A percentile compares a stretch with the other conserved stretches of the same genome.
Conservation (phyloP, 2,113 vertebrate species). For the Podilymbus podiceps region DNA sequence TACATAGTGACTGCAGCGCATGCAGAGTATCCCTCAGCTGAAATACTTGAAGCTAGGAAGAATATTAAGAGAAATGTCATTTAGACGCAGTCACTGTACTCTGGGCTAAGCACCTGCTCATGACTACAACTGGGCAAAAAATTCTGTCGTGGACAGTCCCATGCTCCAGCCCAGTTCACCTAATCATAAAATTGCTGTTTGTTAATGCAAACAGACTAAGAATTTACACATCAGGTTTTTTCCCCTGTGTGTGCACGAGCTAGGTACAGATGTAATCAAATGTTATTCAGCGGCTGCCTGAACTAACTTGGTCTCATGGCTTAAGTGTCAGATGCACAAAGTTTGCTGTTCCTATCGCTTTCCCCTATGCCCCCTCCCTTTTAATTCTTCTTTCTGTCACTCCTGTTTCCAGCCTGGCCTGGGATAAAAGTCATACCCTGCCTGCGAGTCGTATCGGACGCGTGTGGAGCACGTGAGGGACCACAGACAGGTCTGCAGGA, state of each 20-base stretch:
- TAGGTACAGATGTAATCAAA: background rate
- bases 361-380: background rate
- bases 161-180: background rate
- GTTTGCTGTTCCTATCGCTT: background rate
- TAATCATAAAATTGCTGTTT: background rate
- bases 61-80: background rate
- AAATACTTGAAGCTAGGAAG: background rate
- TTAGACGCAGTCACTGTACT: background rate
- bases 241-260: accelerated
- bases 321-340: background rate
- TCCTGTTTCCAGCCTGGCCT: background rate
- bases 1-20: accelerated
- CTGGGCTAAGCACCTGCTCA: background rate
- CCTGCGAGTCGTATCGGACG: too few relatives aligned
- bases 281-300: background rate
- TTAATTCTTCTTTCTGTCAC: background rate
- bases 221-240: background rate
- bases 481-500: background rate
- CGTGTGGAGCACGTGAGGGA: background rate
- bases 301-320: background rate
- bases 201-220: background rate
- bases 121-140: background rate
- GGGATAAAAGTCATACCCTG: background rate
- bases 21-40: background rate
- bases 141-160: background rate